A percentile compares a stretch with the other conserved stretches of the same genome.
phyloP scores from a whole-genome alignment of 2,888 invertebrate species.

The Lochmaea capreae region DNA sequence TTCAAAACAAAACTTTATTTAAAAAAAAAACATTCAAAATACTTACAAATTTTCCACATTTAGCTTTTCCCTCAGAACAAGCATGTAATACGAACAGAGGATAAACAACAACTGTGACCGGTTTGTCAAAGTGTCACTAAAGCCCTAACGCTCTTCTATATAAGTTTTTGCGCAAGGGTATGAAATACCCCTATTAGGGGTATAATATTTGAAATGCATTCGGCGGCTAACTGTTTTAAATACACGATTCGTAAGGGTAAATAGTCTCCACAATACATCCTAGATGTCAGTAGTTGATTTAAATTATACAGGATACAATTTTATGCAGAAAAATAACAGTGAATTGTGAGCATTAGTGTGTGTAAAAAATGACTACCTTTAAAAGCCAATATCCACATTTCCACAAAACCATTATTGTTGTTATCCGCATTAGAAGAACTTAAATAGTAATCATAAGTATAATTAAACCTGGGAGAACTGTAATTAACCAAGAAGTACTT shows the following conservation, averaged over 20 bases:
- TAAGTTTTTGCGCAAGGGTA: slow-evolving; percentile 56
- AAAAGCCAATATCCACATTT: slow-evolving; percentile 25
- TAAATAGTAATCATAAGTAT: slow-evolving; percentile 42
- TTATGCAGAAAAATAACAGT: slow-evolving; percentile 34
- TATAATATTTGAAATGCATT: neutral
- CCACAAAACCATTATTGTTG: slow-evolving; percentile 39
- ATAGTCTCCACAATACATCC: neutral
- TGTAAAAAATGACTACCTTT: slow-evolving; percentile 41
- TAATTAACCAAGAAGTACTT: slow-evolving; percentile 45
- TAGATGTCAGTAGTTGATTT: neutral
- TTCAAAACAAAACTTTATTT: neutral
- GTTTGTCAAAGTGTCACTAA: slow-evolving; percentile 61
- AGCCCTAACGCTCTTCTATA: slow-evolving; percentile 56
- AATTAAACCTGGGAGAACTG: slow-evolving; percentile 42
- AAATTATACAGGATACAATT: neutral
- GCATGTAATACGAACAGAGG: slow-evolving; percentile 57
- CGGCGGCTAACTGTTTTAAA: neutral
- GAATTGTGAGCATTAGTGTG: slow-evolving; percentile 27
- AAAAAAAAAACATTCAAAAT: neutral
- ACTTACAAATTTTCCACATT: slow-evolving; percentile 2
- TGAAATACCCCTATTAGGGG: slow-evolving; percentile 7
- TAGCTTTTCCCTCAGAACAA: neutral
- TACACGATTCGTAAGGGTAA: neutral
- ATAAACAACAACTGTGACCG: slow-evolving; percentile 60
- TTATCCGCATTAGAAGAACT: slow-evolving; percentile 36